Conservation (phyloP, 2,888 invertebrate genomes). For the Coecobrya sp. region DNA sequence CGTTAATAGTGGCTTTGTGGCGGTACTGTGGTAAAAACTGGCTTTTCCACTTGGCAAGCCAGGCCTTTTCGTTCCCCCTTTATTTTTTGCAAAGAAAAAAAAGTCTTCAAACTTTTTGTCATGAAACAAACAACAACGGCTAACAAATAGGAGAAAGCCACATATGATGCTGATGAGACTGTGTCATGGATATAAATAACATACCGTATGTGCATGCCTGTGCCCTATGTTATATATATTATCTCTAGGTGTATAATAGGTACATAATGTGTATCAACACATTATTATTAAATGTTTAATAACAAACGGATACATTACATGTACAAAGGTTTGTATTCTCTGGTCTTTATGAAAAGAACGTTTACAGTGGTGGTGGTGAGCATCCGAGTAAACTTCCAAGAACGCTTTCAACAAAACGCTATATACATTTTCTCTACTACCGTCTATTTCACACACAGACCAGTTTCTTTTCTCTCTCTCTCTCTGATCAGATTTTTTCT, state of each 20-base stretch:
- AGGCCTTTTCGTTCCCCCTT: slow-evolving; percentile 51
- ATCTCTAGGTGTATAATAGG: not conserved
- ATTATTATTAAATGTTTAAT: slow-evolving; percentile 35
- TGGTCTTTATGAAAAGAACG: not conserved
- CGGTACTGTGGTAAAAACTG: slow-evolving; percentile 11
- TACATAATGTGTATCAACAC: not conserved
- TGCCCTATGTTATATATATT: not conserved
- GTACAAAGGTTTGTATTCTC: not conserved
- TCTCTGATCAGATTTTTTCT: slow-evolving; percentile 70
- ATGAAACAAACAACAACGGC: slow-evolving; percentile 60
- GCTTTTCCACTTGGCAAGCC: slow-evolving; percentile 70
- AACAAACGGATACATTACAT: not conserved
- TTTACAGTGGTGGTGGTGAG: not conserved
- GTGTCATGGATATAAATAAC: slow-evolving; percentile 32
- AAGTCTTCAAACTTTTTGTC: slow-evolving; percentile 75
- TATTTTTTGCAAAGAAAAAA: slow-evolving; percentile 30
- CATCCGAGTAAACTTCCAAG: not conserved
- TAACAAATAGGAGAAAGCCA: slow-evolving; percentile 40
- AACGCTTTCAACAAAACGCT: slow-evolving; percentile 9
- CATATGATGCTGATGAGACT: slow-evolving; percentile 38
- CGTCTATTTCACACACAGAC: not conserved
- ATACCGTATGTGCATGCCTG: not conserved
- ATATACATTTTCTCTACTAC: too few relatives aligned
- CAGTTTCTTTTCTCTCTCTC: not conserved
- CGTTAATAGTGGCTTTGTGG: slow-evolving; percentile 13